Conservation (phyloP, 2,113 vertebrate genomes). For the Aegotheles bennettii region DNA sequence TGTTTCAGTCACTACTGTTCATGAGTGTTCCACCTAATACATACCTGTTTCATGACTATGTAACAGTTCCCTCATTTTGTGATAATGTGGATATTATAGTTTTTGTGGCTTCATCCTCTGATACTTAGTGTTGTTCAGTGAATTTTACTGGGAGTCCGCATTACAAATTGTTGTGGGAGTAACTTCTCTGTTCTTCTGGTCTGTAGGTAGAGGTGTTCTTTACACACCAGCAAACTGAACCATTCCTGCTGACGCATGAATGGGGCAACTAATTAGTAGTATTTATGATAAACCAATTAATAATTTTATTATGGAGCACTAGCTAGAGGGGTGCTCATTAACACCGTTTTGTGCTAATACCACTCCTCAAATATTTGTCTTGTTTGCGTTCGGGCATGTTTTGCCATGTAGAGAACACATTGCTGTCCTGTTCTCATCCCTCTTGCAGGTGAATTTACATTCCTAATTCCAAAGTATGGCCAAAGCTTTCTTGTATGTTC, state of each 20-base stretch:
- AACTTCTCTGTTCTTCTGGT: neutral
- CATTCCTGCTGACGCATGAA: neutral
- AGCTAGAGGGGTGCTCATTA: neutral
- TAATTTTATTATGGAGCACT: neutral
- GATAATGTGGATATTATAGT: fast-evolving
- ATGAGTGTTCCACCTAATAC: neutral
- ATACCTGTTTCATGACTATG: neutral
- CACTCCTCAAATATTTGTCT: neutral
- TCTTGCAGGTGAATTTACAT: fast-evolving
- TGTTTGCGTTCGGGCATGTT: neutral
- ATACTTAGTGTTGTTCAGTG: neutral
- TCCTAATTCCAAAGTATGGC: neutral
- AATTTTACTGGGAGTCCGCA: neutral
- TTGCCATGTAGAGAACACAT: fast-evolving
- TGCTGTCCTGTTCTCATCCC: neutral
- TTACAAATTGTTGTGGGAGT: neutral
- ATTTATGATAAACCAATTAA: neutral
- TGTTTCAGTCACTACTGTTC: neutral
- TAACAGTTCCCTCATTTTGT: neutral
- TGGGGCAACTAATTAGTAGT: neutral
- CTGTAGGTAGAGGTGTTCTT: neutral
- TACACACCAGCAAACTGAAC: neutral
- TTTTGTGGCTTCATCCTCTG: neutral
- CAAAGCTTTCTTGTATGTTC: neutral
- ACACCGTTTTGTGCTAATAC: neutral